Conservation (phyloP, 2,888 invertebrate species). For the Eupithecia exiguata region DNA sequence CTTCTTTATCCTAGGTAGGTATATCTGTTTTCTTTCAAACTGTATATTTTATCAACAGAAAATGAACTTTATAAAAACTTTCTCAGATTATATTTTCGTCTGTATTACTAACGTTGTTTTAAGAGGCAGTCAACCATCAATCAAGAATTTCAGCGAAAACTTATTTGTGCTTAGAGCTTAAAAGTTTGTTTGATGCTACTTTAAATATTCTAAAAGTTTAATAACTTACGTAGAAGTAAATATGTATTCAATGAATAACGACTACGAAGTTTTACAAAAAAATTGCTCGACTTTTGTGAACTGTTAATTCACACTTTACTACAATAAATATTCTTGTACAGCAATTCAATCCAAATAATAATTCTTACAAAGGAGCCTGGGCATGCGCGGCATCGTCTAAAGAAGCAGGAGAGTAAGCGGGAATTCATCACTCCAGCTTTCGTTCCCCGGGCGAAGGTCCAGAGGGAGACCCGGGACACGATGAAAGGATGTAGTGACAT, state of each 20-base stretch:
- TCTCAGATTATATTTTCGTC: constrained; percentile 30
- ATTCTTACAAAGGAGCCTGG: neutral
- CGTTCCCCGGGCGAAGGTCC: no score
- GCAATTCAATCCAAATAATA: no score
- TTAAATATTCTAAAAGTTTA: constrained; percentile 33
- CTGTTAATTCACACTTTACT: neutral
- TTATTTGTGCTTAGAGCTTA: constrained; percentile 36
- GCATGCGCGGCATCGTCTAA: no score
- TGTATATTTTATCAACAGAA: constrained; percentile 7
- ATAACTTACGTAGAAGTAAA: neutral
- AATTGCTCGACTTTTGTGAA: neutral
- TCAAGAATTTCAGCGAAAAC: constrained; percentile 38
- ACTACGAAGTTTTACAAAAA: neutral
- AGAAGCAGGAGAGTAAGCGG: no score
- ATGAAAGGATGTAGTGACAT: no score
- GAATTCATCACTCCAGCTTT: no score
- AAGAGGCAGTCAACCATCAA: constrained; percentile 41
- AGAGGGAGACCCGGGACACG: no score
- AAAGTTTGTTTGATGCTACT: constrained; percentile 35
- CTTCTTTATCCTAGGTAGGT: neutral
- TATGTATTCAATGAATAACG: neutral
- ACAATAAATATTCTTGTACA: neutral
- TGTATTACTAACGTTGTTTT: constrained; percentile 32
- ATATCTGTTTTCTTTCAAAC: constrained; percentile 13
- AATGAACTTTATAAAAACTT: constrained; percentile 24